A percentile compares a stretch with the other conserved stretches of the same genome.
Evolutionary conservation across 2,888 invertebrate species (phyloP).

Genomic region (Aelia acuminata): DNA sequence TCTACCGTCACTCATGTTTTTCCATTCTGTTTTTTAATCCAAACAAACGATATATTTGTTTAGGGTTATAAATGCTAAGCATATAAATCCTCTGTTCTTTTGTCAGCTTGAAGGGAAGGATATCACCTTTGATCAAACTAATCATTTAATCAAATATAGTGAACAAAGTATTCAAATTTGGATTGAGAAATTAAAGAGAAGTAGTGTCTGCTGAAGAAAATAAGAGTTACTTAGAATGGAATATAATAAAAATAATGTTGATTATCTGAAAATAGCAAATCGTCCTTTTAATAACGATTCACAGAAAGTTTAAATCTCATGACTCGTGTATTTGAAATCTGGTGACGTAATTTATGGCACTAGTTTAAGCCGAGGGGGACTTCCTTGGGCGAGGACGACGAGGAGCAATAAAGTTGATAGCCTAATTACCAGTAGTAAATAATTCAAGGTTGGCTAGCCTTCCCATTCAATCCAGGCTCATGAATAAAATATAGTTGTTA

Average conservation of each 20-base stretch:
- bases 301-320: not conserved
- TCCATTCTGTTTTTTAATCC: not conserved
- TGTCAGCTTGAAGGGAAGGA: not conserved
- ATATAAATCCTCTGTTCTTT: not conserved
- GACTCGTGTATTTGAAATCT: not conserved
- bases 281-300: not conserved
- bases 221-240: too few relatives aligned
- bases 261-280: too few relatives aligned
- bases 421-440: constrained; percentile 35
- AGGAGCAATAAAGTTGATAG: constrained; percentile 34
- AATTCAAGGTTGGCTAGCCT: constrained; percentile 24
- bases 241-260: too few relatives aligned
- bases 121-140: not conserved
- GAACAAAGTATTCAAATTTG: too few relatives aligned
- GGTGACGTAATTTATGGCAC: not conserved
- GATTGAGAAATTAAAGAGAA: too few relatives aligned
- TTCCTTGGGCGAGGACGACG: not conserved
- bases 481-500: constrained; percentile 42
- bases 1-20: not conserved
- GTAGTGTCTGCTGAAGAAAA: not conserved
- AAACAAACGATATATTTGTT: constrained; percentile 26
- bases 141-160: not conserved
- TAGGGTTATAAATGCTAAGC: not conserved
- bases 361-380: not conserved
- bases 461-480: constrained; percentile 18